phyloP scores from a whole-genome alignment of 2,888 invertebrate genomes.

The Drosophila testacea region DNA sequence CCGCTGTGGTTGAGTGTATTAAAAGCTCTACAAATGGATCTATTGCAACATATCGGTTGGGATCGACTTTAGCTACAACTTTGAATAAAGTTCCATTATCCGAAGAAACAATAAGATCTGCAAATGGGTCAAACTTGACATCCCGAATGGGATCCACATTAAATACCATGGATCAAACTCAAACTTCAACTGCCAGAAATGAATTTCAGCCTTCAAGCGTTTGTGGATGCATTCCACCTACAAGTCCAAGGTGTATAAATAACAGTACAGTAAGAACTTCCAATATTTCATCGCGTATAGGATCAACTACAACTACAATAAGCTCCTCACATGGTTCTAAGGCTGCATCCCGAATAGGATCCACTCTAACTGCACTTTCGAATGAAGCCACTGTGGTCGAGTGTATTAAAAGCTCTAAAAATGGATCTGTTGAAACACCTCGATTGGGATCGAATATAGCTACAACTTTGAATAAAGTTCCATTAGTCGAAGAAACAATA shows the following conservation, averaged over 20 bases:
- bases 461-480: background rate
- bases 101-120: background rate
- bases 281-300: background rate
- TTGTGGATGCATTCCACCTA: background rate
- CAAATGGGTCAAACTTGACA: background rate
- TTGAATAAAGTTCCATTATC: background rate
- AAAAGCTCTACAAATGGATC: background rate
- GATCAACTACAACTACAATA: background rate
- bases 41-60: background rate
- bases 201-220: background rate
- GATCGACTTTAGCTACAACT: background rate
- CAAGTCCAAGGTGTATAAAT: background rate
- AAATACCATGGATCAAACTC: background rate
- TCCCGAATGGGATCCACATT: background rate
- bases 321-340: background rate
- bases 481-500: background rate
- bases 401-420: background rate
- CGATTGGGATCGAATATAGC: background rate
- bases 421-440: background rate
- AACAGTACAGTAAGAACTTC: background rate
- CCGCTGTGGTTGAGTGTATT: background rate
- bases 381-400: background rate
- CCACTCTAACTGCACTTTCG: background rate
- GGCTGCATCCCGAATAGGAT: background rate
- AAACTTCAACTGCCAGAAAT: background rate